These are phyloP conservation scores for Iguana delicatissima DNA, from an alignment of 2,797 vertebrate species.

Conservation along the genomic window DNA sequence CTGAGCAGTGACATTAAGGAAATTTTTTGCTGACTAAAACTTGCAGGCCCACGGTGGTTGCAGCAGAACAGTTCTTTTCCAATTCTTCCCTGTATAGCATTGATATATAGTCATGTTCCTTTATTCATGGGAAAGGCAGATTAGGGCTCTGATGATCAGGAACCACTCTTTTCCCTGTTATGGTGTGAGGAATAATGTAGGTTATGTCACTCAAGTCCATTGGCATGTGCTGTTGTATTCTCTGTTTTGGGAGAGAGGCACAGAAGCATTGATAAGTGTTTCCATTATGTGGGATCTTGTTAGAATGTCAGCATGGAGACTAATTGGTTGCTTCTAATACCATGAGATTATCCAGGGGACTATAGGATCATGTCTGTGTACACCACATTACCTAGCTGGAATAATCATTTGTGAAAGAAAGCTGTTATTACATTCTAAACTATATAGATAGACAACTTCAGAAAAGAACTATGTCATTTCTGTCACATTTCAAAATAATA, in stretches of 20 bases:
- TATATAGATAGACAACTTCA: background rate
- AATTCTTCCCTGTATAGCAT: background rate
- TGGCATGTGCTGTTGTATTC: background rate
- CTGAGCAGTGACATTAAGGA: background rate
- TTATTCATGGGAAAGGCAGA: background rate
- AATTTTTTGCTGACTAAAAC: background rate
- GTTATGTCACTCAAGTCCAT: background rate
- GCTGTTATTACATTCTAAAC: background rate
- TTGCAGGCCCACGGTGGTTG: background rate
- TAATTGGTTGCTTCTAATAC: background rate
- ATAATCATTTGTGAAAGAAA: background rate
- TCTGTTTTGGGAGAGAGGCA: background rate
- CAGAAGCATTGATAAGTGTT: background rate
- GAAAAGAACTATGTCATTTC: background rate
- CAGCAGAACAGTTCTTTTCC: background rate
- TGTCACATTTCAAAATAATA: background rate
- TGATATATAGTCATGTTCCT: background rate
- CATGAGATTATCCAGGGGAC: too few relatives aligned
- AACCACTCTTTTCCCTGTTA: background rate
- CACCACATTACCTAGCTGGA: background rate
- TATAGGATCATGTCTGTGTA: background rate
- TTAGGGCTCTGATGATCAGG: too few relatives aligned
- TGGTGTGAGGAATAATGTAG: background rate
- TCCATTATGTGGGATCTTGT: background rate
- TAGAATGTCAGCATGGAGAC: background rate